A percentile compares a stretch with the other conserved stretches of the same genome.
These are phyloP conservation scores for Poeciliopsis turrubarensis DNA, from an alignment of 2,113 vertebrate genomes.

Conservation along the genomic window DNA sequence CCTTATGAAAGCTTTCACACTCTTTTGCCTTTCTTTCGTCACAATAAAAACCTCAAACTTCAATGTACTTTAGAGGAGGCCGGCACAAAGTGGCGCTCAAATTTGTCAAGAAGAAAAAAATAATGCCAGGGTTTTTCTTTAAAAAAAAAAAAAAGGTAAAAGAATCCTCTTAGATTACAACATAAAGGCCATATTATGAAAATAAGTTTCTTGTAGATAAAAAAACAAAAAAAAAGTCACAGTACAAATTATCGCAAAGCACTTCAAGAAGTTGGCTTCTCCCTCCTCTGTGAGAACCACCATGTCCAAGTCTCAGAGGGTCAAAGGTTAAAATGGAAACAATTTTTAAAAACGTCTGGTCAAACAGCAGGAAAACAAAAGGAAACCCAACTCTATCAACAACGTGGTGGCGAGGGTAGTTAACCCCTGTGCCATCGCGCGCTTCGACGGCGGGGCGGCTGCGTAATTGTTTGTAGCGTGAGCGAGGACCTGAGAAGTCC, in stretches of 20 bases:
- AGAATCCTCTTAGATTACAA: too few species aligned
- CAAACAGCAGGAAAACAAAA: slow-evolving; percentile 56
- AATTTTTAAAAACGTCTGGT: slow-evolving; percentile 58
- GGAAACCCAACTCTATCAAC: slow-evolving; percentile 51
- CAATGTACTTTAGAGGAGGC: neutral
- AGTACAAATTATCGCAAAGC: slow-evolving; percentile 51
- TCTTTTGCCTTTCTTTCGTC: neutral
- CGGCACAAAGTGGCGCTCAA: neutral
- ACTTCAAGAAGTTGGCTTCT: slow-evolving; percentile 60
- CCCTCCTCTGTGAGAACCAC: slow-evolving; percentile 60
- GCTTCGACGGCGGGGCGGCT: slow-evolving; percentile 28
- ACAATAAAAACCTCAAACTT: neutral
- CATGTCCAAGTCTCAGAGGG: slow-evolving; percentile 43
- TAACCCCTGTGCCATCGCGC: slow-evolving; percentile 59
- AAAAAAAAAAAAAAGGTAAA: too few species aligned
- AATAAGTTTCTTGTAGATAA: too few species aligned
- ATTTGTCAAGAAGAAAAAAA: neutral
- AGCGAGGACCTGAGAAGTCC: slow-evolving; percentile 31
- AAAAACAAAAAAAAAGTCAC: slow-evolving; percentile 28
- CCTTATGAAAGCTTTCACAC: neutral
- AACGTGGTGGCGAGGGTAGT: slow-evolving; percentile 47
- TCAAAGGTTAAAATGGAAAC: slow-evolving; percentile 67
- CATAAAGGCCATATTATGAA: too few species aligned
- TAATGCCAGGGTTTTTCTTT: too few species aligned
- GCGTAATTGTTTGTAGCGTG: slow-evolving; percentile 66